Conservation (phyloP, 1,140 invertebrate species). For the Micrasema minimum region DNA sequence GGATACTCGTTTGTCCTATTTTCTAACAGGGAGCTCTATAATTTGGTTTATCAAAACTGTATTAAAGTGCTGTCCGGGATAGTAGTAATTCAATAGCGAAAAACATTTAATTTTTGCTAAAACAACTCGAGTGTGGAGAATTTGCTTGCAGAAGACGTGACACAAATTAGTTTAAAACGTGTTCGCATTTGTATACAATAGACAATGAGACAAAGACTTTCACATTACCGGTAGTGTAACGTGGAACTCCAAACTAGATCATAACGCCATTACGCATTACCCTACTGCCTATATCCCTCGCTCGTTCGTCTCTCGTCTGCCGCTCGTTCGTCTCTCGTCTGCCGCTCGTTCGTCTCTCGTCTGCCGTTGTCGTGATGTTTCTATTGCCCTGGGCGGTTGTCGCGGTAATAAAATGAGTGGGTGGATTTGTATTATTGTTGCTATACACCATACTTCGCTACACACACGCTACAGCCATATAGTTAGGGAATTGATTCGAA, state of each 20-base stretch:
- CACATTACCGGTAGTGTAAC: background rate
- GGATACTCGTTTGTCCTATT: constrained; percentile 10
- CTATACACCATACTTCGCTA: too few species aligned
- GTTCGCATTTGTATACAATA: constrained; percentile 7
- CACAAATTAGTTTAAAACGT: background rate
- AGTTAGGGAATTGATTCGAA: constrained; percentile 17
- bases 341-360: background rate
- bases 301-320: background rate
- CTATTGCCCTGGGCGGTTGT: background rate
- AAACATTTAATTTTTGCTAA: too few species aligned
- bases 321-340: background rate
- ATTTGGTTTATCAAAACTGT: too few species aligned
- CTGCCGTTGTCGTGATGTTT: background rate
- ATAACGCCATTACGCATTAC: constrained; percentile 23
- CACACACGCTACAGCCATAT: too few species aligned
- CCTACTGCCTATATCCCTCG: too few species aligned
- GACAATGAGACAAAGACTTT: constrained; percentile 12
- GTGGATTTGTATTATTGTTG: constrained; percentile 5
- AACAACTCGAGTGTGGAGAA: too few species aligned
- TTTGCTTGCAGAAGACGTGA: too few species aligned
- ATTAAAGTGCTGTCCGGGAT: too few species aligned
- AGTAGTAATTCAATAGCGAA: too few species aligned
- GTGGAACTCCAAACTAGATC: constrained; percentile 11
- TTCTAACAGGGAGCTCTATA: constrained; percentile 2
- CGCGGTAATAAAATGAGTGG: background rate